Evolutionary conservation across 2,113 vertebrate genomes (phyloP), one percentile per base, ranked within the genome.

Genomic region (Rhineura floridana): DNA sequence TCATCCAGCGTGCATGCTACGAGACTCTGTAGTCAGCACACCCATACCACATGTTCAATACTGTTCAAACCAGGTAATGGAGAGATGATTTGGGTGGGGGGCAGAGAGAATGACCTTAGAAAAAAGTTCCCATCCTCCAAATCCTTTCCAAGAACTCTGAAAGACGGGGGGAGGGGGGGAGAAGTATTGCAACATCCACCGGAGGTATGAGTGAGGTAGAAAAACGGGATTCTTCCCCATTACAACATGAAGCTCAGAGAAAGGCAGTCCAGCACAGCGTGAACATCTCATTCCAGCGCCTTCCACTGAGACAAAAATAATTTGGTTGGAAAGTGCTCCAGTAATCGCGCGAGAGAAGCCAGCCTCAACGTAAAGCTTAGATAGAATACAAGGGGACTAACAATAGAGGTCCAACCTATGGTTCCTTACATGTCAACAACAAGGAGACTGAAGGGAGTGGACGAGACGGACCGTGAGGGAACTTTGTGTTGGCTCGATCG

Each of bases 181-280:
- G 11, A 72, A 62, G 72, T 78, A 86, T 86, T 86, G 84, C 84
- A 52, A 88, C 81, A 65, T 77, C 81, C 70, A 39, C 70, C 50
- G 81, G 87, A 88, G 87, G 25, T 77, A 88, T 63, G 46, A 88
- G 72, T 88, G 87, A 88, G 87, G 81, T 88, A 88, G 90, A 84
- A 72, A 84, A 39, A 17, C 55, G 39, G 69, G 73, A 30, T 42
- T 42, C 3, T 11, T 28, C 52, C 80, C 80, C 42, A 0, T 36
- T 36, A 65, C 65, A 23, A 63, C 28, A 25, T 62, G 81, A 83
- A 33, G 55, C 59, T 36, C 69, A 11, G 44, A 62, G 48, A 48
- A 33, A 28, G 5, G 46, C 91, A 84, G n/a, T 28, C 83, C 81
- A 86, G 81, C 69, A 19, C 52, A 80, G 77, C 8, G 19, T 13